Conservation (phyloP, 2,113 vertebrate genomes). For the Craseonycteris thonglongyai region DNA sequence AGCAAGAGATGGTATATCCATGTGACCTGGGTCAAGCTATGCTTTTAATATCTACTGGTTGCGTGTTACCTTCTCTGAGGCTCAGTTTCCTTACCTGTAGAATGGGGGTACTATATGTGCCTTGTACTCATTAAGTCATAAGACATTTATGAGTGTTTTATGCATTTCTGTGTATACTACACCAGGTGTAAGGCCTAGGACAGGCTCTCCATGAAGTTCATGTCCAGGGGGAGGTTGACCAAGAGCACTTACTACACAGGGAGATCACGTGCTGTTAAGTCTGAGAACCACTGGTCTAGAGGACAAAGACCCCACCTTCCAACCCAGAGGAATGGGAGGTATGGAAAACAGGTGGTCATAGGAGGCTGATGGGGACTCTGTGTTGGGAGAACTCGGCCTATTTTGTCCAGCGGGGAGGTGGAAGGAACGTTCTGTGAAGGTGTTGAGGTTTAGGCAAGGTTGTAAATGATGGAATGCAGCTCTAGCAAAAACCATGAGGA, state of each 20-base stretch:
- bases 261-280: not conserved
- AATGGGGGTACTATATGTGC: not conserved
- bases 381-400: not conserved
- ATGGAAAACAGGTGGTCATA: rapidly evolving
- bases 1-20: not conserved
- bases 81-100: not conserved
- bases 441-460: not conserved
- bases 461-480: not conserved
- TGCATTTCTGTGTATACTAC: no score
- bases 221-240: no score
- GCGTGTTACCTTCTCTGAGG: no score
- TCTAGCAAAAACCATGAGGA: not conserved
- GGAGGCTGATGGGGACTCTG: not conserved
- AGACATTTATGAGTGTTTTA: not conserved
- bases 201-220: rapidly evolving
- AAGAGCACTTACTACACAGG: rapidly evolving
- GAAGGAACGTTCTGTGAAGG: not conserved
- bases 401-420: not conserved
- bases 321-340: not conserved
- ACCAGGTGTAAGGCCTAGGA: not conserved
- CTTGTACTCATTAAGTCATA: not conserved
- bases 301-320: not conserved
- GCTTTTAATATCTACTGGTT: not conserved
- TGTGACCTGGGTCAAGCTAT: not conserved
- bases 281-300: not conserved